Percentiles rank a stretch among this genome's conserved stretches.
phyloP scores from a whole-genome alignment of 1,140 invertebrate genomes.

The Steinernema khuongi region DNA sequence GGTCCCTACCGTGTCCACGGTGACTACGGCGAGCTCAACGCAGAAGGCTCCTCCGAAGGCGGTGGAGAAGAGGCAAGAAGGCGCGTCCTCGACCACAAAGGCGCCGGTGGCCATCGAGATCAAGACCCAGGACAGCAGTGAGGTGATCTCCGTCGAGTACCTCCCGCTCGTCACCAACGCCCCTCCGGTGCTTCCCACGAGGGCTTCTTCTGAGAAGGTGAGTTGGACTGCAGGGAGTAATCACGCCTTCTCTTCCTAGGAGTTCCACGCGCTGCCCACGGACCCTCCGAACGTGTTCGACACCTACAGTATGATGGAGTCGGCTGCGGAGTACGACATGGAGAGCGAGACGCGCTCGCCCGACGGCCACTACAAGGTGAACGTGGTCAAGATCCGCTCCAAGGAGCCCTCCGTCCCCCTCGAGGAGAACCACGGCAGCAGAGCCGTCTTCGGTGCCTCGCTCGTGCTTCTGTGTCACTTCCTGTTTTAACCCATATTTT shows the following conservation, averaged over 20 bases:
- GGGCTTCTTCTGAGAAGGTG: neutral
- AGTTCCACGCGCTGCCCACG: neutral
- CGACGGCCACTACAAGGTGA: conserved; percentile 4
- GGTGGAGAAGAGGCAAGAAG: neutral
- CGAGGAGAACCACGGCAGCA: neutral
- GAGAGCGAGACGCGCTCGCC: neutral
- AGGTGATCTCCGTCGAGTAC: neutral
- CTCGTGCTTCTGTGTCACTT: neutral
- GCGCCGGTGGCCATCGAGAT: neutral
- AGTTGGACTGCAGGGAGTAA: neutral
- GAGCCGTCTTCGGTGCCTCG: neutral
- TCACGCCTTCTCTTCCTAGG: neutral
- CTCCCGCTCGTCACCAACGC: neutral
- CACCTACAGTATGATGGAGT: neutral
- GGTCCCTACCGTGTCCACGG: neutral
- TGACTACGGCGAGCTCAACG: neutral
- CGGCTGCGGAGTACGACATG: neutral
- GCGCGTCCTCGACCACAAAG: neutral
- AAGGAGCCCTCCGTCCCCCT: neutral
- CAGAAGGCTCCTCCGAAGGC: neutral
- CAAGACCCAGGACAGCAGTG: neutral
- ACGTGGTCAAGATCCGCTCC: neutral
- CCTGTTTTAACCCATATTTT: neutral
- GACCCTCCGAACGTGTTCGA: neutral
- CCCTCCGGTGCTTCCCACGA: neutral